Conservation (phyloP, 2,888 invertebrate species). For the Volucella inanis region DNA sequence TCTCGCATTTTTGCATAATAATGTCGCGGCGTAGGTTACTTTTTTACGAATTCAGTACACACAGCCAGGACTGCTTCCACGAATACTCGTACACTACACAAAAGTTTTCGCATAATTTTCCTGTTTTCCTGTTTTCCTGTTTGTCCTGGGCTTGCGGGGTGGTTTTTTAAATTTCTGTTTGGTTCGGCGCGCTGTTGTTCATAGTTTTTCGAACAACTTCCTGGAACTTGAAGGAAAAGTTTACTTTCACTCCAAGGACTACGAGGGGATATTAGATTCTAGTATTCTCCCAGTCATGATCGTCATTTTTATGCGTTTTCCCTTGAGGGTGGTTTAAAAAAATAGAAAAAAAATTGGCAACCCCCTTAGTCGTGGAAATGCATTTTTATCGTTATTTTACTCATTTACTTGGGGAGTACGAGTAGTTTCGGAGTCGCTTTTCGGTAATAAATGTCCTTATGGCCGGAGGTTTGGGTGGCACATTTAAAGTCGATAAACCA, state of each 20-base stretch:
- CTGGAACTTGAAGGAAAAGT: conserved; percentile 34
- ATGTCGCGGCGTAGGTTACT: conserved; percentile 70
- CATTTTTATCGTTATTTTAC: conserved; percentile 55
- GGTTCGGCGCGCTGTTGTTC: conserved; percentile 46
- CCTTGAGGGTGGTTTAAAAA: conserved; percentile 15
- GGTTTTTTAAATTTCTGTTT: conserved; percentile 38
- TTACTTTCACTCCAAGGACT: conserved; percentile 58
- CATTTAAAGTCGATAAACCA: conserved; percentile 66
- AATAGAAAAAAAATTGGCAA: conserved; percentile 58
- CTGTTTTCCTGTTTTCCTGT: conserved; percentile 51
- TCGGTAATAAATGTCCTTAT: conserved; percentile 44
- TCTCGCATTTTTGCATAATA: conserved; percentile 64
- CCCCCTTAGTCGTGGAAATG: conserved; percentile 18
- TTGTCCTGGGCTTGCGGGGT: not conserved
- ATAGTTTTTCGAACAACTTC: conserved; percentile 71
- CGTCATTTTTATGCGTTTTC: conserved; percentile 67
- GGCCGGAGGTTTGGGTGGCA: conserved; percentile 1
- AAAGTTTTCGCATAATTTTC: conserved; percentile 73
- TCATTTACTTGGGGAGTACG: conserved; percentile 21
- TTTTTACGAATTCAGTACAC: conserved; percentile 63
- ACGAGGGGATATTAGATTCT: conserved; percentile 65
- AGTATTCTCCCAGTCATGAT: conserved; percentile 64
- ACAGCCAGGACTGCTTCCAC: conserved; percentile 10
- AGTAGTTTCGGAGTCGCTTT: not conserved
- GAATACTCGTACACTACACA: conserved; percentile 11